These are phyloP conservation scores for Thera britannica DNA, from an alignment of 2,888 invertebrate genomes.

Conservation along the genomic window DNA sequence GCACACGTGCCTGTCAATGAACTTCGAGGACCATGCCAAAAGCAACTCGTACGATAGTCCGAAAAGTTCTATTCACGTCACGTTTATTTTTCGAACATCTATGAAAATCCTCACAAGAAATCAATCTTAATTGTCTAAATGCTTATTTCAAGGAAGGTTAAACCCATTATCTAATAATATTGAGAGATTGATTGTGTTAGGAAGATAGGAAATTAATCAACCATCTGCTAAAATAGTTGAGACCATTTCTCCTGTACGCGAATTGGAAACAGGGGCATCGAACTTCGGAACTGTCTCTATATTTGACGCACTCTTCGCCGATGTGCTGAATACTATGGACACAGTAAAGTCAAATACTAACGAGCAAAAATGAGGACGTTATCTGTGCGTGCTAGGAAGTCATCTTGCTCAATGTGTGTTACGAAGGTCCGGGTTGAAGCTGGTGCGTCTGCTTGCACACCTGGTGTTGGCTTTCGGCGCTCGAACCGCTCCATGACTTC, in stretches of 20 bases:
- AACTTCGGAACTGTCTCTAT: slow-evolving; percentile 57
- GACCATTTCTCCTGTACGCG: slow-evolving; percentile 5
- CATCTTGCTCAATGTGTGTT: slow-evolving; percentile 86
- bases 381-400: slow-evolving; percentile 88
- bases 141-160: neutral
- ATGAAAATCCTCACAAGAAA: slow-evolving; percentile 13
- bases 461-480: slow-evolving; percentile 82
- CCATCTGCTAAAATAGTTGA: neutral
- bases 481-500: slow-evolving; percentile 81
- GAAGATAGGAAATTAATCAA: neutral
- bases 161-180: neutral
- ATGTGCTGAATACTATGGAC: slow-evolving; percentile 15
- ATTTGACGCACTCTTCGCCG: slow-evolving; percentile 30
- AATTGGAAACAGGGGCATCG: slow-evolving; percentile 61
- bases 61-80: slow-evolving; percentile 47
- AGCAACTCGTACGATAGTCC: slow-evolving; percentile 61
- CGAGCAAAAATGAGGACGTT: slow-evolving; percentile 89
- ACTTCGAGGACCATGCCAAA: slow-evolving; percentile 72
- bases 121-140: neutral
- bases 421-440: slow-evolving; percentile 79
- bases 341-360: slow-evolving; percentile 65
- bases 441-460: slow-evolving; percentile 86
- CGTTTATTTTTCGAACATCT: slow-evolving; percentile 28
- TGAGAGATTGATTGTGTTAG: neutral
- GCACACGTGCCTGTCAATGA: slow-evolving; percentile 84